Conservation (phyloP, 2,797 vertebrate species). For the Octomys mimax region DNA sequence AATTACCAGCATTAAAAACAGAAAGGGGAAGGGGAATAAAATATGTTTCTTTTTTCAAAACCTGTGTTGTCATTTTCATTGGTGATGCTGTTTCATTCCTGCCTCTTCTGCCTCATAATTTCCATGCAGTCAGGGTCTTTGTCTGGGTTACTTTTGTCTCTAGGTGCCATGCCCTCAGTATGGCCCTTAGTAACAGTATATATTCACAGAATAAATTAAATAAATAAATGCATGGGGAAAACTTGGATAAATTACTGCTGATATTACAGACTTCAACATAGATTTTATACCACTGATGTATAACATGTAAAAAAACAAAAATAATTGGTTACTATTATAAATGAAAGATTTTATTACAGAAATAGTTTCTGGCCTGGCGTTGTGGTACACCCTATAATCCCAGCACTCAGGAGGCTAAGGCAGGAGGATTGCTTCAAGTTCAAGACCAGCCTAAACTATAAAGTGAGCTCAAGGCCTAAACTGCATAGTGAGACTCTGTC, state of each 20-base stretch:
- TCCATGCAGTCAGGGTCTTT: neutral
- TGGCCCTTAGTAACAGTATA: neutral
- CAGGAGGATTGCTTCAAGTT: no score
- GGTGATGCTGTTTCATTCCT: neutral
- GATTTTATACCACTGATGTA: slow-evolving; percentile 16
- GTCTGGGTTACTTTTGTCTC: slow-evolving; percentile 49
- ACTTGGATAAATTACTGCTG: slow-evolving; percentile 38
- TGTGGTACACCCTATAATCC: no score
- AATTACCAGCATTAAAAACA: neutral
- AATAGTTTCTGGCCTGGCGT: neutral
- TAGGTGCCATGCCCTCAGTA: neutral
- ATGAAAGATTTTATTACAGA: slow-evolving; percentile 47
- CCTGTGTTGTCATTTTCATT: neutral
- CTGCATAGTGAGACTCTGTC: no score
- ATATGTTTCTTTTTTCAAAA: slow-evolving; percentile 47
- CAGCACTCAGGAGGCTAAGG: no score
- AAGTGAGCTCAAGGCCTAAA: no score
- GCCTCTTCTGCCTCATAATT: neutral
- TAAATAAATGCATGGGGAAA: neutral
- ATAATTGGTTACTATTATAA: slow-evolving; percentile 30
- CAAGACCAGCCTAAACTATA: no score
- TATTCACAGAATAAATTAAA: slow-evolving; percentile 50
- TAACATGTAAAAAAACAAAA: slow-evolving; percentile 23
- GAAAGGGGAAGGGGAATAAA: neutral
- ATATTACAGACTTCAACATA: neutral